Conservation (phyloP, 1,140 invertebrate species). For the Diorhabda elongata region DNA sequence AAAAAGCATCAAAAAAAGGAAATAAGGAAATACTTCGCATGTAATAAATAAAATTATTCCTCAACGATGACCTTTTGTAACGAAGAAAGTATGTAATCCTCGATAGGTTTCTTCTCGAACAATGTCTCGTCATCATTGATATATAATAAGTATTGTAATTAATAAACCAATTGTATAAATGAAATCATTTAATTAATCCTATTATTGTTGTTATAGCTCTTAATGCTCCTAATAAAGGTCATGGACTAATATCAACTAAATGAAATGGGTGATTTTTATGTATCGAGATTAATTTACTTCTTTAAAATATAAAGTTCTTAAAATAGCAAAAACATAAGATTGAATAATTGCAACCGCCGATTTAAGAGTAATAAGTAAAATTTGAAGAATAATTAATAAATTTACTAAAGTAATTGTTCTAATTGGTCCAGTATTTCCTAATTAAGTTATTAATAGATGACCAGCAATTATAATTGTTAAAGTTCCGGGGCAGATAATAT, state of each 20-base stretch:
- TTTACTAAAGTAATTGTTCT: constrained; percentile 40
- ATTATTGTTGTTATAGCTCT: constrained; percentile 47
- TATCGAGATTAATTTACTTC: constrained; percentile 48
- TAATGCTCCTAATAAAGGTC: constrained; percentile 51
- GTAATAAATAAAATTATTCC: constrained; percentile 57
- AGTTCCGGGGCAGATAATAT: constrained; percentile 60
- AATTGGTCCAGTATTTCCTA: constrained; percentile 47
- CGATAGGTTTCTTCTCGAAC: constrained; percentile 55
- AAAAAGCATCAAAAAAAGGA: constrained; percentile 64
- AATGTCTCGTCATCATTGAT: constrained; percentile 64
- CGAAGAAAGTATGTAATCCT: constrained; percentile 50
- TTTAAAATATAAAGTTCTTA: constrained; percentile 44
- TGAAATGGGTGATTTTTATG: constrained; percentile 51
- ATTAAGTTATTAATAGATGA: constrained; percentile 54
- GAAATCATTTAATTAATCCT: constrained; percentile 52
- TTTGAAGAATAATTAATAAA: constrained; percentile 49
- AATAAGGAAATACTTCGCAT: constrained; percentile 52
- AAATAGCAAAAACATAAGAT: constrained; percentile 42
- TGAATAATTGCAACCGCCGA: constrained; percentile 38
- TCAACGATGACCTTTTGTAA: constrained; percentile 51
- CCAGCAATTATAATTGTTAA: constrained; percentile 65
- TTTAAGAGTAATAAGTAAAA: constrained; percentile 49
- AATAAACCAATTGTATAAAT: constrained; percentile 48
- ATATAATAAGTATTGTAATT: constrained; percentile 50
- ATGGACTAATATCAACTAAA: constrained; percentile 55